Evolutionary conservation across 2,113 vertebrate genomes (phyloP), one percentile per base, ranked within the genome.

Genomic region (Ceyx cyanopectus): DNA sequence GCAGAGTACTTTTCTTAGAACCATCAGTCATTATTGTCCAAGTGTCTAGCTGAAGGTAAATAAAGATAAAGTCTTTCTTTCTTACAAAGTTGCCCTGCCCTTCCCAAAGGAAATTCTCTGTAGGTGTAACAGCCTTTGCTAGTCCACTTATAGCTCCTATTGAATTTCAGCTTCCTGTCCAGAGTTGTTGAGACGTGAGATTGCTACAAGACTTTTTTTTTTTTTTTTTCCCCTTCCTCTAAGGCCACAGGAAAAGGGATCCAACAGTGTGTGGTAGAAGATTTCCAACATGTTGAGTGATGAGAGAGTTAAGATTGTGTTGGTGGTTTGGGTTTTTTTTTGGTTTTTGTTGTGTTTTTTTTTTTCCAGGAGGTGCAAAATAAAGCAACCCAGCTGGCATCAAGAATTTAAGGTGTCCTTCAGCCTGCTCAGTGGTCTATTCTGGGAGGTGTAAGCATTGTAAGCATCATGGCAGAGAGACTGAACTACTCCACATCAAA

Each of bases 81-180:
- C 5, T 75, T 83, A 45, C 6, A 30, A 27, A 68, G 12, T 45
- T 57, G 30, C 5, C 21, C 24, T 66, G 19, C 16, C 9, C 21
- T 86, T 84, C 20, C 17, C 3, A 34, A 76, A 85, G 50, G 30
- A 89, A 69, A 73, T 87, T 51, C 10, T 70, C 65, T 15, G 1
- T 23, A 30, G 32, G 6, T 65, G 16, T 69, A 58, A 12, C 34
- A 58, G 34, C 30, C 46, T 11, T 93, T 74, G 6, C 6, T 6
- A 27, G 7, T 85, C 58, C 9, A 50, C 16, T 92, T 94, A n/a
- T 4, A 87, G 37, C 32, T 92, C 32, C 41, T 76, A 32, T 12
- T 73, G 69, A 85, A 81, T 89, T 92, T 87, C 74, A 88, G 0
- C 46, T 90, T 94, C 74, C 58, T 79, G 45, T 10, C 14, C 50